Conservation (phyloP, 2,113 vertebrate genomes). For the Pelmatolapia mariae region DNA sequence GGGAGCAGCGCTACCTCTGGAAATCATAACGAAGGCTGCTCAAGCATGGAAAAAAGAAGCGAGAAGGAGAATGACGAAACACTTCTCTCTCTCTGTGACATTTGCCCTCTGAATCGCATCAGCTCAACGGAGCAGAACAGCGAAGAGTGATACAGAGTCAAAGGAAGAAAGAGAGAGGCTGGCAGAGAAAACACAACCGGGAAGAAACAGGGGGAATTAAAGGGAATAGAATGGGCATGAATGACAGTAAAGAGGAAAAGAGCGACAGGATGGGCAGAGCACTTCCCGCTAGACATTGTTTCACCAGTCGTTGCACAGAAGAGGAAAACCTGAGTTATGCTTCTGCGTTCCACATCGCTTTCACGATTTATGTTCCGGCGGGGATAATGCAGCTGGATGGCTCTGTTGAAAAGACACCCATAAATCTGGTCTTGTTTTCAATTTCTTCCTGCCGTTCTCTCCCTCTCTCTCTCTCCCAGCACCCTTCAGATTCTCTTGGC, state of each 20-base stretch:
- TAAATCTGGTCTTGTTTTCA: slow-evolving; percentile 73
- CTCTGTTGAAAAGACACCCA: slow-evolving; percentile 64
- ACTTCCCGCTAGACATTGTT: slow-evolving; percentile 42
- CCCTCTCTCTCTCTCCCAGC: slow-evolving; percentile 4
- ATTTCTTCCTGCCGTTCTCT: background rate
- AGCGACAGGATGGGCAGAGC: slow-evolving; percentile 15
- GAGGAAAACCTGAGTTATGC: slow-evolving; percentile 64
- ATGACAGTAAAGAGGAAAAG: slow-evolving; percentile 31
- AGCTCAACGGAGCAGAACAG: slow-evolving; percentile 38
- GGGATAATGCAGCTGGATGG: slow-evolving; percentile 60
- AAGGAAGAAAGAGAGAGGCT: background rate
- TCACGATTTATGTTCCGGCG: slow-evolving; percentile 63
- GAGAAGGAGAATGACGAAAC: slow-evolving; percentile 31
- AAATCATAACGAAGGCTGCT: slow-evolving; percentile 6
- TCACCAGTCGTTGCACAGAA: slow-evolving; percentile 41
- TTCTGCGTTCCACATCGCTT: slow-evolving; percentile 44
- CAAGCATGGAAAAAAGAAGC: slow-evolving; percentile 5
- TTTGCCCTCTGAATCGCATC: slow-evolving; percentile 56
- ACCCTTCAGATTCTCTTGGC: slow-evolving; percentile 26
- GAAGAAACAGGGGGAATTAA: background rate
- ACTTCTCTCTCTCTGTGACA: slow-evolving; percentile 40
- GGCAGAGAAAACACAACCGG: background rate
- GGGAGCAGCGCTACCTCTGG: background rate
- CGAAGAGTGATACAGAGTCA: slow-evolving; percentile 22
- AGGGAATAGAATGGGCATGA: slow-evolving; percentile 12